Base-by-base conservation (phyloP, 2,797 vertebrate genomes). In the Anisognathus igniventris region DNA sequence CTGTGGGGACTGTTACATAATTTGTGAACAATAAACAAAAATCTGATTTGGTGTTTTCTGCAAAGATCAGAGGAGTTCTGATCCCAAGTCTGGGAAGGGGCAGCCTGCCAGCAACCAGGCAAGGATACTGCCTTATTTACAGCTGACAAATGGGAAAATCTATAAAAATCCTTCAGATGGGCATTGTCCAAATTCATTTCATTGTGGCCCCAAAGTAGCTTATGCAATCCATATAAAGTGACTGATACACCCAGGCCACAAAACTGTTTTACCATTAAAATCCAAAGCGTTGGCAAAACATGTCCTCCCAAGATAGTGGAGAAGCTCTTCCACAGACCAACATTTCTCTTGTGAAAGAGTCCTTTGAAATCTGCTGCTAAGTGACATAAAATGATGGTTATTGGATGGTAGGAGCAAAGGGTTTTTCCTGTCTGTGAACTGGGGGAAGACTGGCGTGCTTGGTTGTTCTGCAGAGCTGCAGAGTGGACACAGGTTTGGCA, bases 11-110 rank as follows among this genome's bases (percentile, higher is more conserved):
- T 72, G 47, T 88, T 81, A 77, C 4, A 14, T 67, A 90, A 87
- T 78, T 73, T 56, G 50, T 93, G 54, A 90, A 88, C 91, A 95
- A 61, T 8, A 85, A 67, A 67, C 25, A 57, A 87, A 91, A 87
- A 64, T 76, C 25, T 67, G 56, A 74, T 91, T 85, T 71, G 80
- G 5, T 66, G 14, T 85, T 94, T 92, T 68, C 57, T 92, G 39
- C 40, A 88, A 73, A 61, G 48, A 37, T 17, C 18, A 39, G 39
- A 75, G 27, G 61, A 89, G 72, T 40, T 25, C 35, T 68, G 58
- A 54, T 57, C 8, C 60, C 30, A 37, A 57, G n/a, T 39, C 42
- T 37, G 31, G 53, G 67, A 56, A 50, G 25, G 27, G 47, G 56
- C 67, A 74, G 51, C 24, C 27, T 1, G 12, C 66, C 80, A 93